These are phyloP conservation scores for Catotricha subobsoleta DNA, from an alignment of 2,888 invertebrate species.

Conservation along the genomic window DNA sequence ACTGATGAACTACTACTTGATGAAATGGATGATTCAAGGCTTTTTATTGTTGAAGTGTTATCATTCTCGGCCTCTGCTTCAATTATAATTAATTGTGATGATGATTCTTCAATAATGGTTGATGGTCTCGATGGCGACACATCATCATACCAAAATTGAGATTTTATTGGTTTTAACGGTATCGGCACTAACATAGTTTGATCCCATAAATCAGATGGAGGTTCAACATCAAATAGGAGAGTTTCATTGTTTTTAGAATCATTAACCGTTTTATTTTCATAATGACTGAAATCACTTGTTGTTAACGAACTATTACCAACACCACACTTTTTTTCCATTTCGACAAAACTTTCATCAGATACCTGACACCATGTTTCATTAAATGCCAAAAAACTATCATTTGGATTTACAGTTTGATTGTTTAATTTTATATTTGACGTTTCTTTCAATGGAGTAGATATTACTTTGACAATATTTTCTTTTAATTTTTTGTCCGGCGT, in stretches of 20 bases:
- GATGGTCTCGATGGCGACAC: conserved; percentile 26
- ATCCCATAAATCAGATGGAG: not conserved
- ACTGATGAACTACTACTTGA: not conserved
- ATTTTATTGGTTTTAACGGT: not conserved
- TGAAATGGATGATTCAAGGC: not conserved
- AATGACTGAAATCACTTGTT: too few relatives aligned
- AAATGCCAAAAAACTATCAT: not conserved
- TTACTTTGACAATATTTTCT: too few relatives aligned
- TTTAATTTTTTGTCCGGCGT: not conserved
- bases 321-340: not conserved
- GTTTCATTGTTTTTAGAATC: conserved; percentile 1
- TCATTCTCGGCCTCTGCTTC: too few relatives aligned
- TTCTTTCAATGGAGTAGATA: too few relatives aligned
- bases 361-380: not conserved
- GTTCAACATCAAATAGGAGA: conserved; percentile 2
- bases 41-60: not conserved
- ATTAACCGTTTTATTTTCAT: too few relatives aligned
- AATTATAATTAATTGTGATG: conserved; percentile 3
- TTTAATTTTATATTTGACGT: too few relatives aligned
- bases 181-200: not conserved
- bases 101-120: conserved; percentile 23
- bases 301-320: too few relatives aligned
- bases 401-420: too few relatives aligned
- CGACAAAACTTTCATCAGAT: not conserved
- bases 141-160: not conserved